Evolutionary conservation across 2,797 vertebrate species (phyloP).

Genomic region (Chlorospingus semifuscus): DNA sequence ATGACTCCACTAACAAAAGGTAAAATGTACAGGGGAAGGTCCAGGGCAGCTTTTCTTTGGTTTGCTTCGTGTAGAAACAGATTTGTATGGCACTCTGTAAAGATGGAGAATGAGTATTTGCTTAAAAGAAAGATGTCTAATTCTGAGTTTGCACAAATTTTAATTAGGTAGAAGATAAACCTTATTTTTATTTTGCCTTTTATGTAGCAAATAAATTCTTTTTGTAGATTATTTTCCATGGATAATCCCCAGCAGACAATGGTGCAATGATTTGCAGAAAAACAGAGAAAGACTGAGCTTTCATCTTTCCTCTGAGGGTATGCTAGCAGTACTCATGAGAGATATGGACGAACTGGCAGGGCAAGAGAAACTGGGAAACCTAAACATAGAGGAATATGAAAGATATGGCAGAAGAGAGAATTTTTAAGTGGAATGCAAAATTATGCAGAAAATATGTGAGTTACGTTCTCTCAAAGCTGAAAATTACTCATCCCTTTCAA

Average conservation of each 20-base stretch:
- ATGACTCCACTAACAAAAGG: neutral
- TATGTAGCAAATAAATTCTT: conserved; percentile 16
- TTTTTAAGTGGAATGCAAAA: conserved; percentile 64
- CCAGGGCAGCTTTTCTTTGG: neutral
- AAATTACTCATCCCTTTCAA: conserved; percentile 74
- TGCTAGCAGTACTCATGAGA: neutral
- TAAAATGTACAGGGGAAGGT: neutral
- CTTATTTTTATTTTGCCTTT: conserved; percentile 9
- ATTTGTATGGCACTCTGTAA: neutral
- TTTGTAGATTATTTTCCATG: conserved; percentile 56
- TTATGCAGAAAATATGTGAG: conserved; percentile 53
- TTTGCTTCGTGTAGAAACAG: neutral
- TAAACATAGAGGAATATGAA: conserved; percentile 51
- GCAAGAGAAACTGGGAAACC: conserved; percentile 34
- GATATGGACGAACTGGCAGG: conserved; percentile 30
- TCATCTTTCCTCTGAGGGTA: conserved; percentile 51
- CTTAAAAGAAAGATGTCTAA: neutral
- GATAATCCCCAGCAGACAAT: conserved; percentile 37
- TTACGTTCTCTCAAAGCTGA: conserved; percentile 57
- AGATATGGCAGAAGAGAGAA: conserved; percentile 47
- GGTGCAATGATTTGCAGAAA: conserved; percentile 20
- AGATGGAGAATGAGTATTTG: neutral
- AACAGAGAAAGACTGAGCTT: conserved; percentile 47
- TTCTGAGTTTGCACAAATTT: neutral
- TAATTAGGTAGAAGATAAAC: neutral